Percentiles rank a stretch among this genome's conserved stretches.
phyloP scores from a whole-genome alignment of 1,140 invertebrate species.

The Lasioglossum baleicum region DNA sequence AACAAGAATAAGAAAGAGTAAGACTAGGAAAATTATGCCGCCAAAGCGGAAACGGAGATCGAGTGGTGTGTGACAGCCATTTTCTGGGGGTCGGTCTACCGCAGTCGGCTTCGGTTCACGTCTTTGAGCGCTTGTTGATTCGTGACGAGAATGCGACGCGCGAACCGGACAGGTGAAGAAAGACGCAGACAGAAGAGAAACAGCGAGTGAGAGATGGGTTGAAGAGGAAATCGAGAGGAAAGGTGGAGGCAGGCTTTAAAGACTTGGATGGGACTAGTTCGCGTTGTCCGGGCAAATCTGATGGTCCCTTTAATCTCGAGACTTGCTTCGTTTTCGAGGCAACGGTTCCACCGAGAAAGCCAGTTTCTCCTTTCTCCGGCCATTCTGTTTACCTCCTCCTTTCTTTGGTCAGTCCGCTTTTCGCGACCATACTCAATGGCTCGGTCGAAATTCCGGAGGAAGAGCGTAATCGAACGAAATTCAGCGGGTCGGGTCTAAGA shows the following conservation, averaged over 20 bases:
- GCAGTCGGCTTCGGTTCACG: slow-evolving; percentile 2
- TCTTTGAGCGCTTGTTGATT: slow-evolving; percentile 30
- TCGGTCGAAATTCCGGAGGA: slow-evolving; percentile 19
- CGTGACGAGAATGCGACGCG: background rate
- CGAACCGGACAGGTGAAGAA: background rate
- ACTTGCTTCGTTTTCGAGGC: slow-evolving; percentile 50
- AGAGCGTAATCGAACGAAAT: slow-evolving; percentile 10
- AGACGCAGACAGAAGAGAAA: no score
- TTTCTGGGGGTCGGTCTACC: background rate
- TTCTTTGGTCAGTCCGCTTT: background rate
- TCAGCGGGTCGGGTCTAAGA: slow-evolving; percentile 1
- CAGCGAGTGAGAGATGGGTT: background rate
- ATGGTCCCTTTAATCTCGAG: slow-evolving; percentile 61
- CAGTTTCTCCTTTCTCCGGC: background rate
- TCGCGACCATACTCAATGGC: slow-evolving; percentile 8
- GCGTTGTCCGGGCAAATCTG: slow-evolving; percentile 48
- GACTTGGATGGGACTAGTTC: slow-evolving; percentile 12
- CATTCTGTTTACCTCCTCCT: slow-evolving; percentile 20
- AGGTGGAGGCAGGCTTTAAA: slow-evolving; percentile 6
- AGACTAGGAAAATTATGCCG: background rate
- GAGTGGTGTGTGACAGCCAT: slow-evolving; percentile 14
- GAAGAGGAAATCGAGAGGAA: slow-evolving; percentile 18
- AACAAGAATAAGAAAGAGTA: background rate
- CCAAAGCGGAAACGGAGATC: slow-evolving; percentile 10
- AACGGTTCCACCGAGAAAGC: background rate